Base-by-base conservation (phyloP, 2,888 invertebrate species). In the Conops quadrifasciatus region DNA sequence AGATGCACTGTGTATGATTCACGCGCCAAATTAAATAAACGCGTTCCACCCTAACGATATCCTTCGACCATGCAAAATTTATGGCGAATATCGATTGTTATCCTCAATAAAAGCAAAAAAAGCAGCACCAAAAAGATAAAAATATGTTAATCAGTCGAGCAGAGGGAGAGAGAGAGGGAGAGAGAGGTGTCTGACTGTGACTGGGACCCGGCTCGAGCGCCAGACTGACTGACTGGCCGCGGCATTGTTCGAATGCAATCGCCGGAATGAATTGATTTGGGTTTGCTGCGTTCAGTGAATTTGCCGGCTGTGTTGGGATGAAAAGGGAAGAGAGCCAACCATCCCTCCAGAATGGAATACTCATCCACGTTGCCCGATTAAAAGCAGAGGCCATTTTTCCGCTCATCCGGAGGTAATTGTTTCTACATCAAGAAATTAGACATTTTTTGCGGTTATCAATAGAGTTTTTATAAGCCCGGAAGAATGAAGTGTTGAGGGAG, bases 21-120 rank as follows among this genome's bases (percentile, higher is more conserved):
- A 73, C 67, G 72, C 65, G 71, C 71, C 74, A 72, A 72, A 74
- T 74, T 70, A 74, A 71, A 73, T 73, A 73, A 74, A 69, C 70
- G 71, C 72, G 72, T 70, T 72, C 69, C 69, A 72, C 74, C 72
- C 72, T 74, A 73, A 74, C 72, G 73, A 58, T 63, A 68, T 47
- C 56, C 62, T 53, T 51, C 69, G 60, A 36, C 51, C 69, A 30
- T 68, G 60, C 60, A 43, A 49, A 67, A 67, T 67, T 59, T 64
- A 65, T 58, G 70, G 65, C 58, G 36, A 21, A 58, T 43, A 67
- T 58, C 21, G 60, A 60, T 49, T 62, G 68, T 68, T 62, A 68
- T 62, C 51, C 51, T 60, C 68, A 68, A 62, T 24, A 19, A 19
- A 19, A 56, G n/a, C 21, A 56, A 56, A 24, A 19, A n/a, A 13